Evolutionary conservation across 2,888 invertebrate genomes (phyloP), one percentile per base, ranked within the genome.

Genomic region (Dinocampus coccinellae): DNA sequence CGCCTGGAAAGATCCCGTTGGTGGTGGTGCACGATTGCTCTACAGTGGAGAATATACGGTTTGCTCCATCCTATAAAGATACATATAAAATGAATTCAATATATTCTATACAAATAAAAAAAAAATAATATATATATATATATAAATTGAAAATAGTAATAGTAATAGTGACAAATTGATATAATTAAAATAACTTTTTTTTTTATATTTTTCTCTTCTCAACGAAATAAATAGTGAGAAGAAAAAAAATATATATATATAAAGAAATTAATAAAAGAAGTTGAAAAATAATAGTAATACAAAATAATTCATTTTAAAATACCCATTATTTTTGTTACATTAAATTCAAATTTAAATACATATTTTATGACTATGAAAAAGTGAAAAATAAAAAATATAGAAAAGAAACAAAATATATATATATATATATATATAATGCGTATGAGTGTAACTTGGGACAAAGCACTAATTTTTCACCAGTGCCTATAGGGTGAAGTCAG

Each of bases 391-490:
- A 16, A 10, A 10, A 34, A 34, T 34, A 34, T 20, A 42, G 13
- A 13, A 55, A n/a, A 10, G 36, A 33, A 53, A 29, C 3, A 29
- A 29, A 29, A 29, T 4, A 29, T 4, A 29, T 4, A 29, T 29
- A 29, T 29, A 29, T n/a, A n/a, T n/a, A n/a, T n/a, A n/a, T n/a
- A 47, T 47, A 9, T 7, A 47, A 47, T 16, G 20, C 16, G 16
- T 20, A 47, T 47, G 47, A 47, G 47, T 16, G 6, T 47, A 47
- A 16, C 47, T 47, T 47, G 20, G 47, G 47, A 47, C 47, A 47
- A 47, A 47, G 47, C 47, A 47, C 47, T 47, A 68, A 68, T 68
- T 42, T 55, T 52, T 65, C 52, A 26, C 47, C 24, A 47, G 6
- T 47, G 47, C 47, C 47, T 16, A n/a, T n/a, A 47, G 47, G 16